A percentile compares a stretch with the other conserved stretches of the same genome.
Evolutionary conservation across 2,797 vertebrate genomes (phyloP).

Genomic region (Neoniphon sammara): DNA sequence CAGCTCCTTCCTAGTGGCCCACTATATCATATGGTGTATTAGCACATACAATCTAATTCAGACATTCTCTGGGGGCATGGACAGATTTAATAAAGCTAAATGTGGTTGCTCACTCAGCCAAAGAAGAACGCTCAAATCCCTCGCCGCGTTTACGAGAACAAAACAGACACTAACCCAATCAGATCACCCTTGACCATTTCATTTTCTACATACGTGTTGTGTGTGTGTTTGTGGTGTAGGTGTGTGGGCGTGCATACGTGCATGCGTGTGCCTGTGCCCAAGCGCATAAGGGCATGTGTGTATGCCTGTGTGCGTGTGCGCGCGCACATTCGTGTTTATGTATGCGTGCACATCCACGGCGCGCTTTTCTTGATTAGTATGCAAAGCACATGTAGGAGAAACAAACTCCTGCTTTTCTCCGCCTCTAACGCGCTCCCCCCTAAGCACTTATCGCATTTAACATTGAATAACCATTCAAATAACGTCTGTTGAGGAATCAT

Average conservation of each 20-base stretch:
- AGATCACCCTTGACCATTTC: slow-evolving; percentile 63
- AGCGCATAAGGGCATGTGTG: slow-evolving; percentile 11
- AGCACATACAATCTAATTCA: slow-evolving; percentile 79
- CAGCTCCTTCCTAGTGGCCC: slow-evolving; percentile 61
- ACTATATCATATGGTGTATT: slow-evolving; percentile 66
- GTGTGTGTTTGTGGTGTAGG: slow-evolving; percentile 1
- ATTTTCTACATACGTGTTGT: slow-evolving; percentile 34
- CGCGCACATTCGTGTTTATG: slow-evolving; percentile 12
- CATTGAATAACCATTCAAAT: slow-evolving; percentile 80
- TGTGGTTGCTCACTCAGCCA: slow-evolving; percentile 77
- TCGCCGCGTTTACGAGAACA: slow-evolving; percentile 70
- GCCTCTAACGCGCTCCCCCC: slow-evolving; percentile 27
- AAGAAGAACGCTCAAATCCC: slow-evolving; percentile 65
- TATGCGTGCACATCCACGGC: slow-evolving; percentile 14
- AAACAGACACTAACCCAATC: slow-evolving; percentile 78
- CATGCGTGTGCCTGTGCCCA: background rate
- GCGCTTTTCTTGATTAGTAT: slow-evolving; percentile 62
- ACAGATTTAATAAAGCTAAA: slow-evolving; percentile 84
- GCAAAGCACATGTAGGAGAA: slow-evolving; percentile 65
- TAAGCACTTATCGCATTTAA: slow-evolving; percentile 74
- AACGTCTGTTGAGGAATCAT: slow-evolving; percentile 78
- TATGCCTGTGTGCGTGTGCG: slow-evolving; percentile 22
- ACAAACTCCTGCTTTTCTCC: slow-evolving; percentile 63
- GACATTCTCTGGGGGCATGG: slow-evolving; percentile 71
- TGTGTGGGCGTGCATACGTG: background rate